Evolutionary conservation across 2,797 vertebrate species (phyloP).

Genomic region (Orestias chungarensis): DNA sequence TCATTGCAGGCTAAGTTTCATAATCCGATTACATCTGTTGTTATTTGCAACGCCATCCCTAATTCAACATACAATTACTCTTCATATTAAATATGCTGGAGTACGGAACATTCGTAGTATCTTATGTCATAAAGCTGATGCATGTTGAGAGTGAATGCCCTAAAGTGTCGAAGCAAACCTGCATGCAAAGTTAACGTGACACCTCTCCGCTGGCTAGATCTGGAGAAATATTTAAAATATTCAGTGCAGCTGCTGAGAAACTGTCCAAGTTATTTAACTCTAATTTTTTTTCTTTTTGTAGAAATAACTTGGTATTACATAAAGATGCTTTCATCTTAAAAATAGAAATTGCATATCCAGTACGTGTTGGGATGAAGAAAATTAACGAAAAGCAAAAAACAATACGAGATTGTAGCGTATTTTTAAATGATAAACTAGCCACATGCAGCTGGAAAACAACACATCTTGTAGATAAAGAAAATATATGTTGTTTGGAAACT

Average conservation of each 20-base stretch:
- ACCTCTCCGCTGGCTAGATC: slow-evolving; percentile 30
- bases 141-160: slow-evolving; percentile 46
- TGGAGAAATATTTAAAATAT: slow-evolving; percentile 11
- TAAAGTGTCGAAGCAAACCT: slow-evolving; percentile 37
- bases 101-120: slow-evolving; percentile 12
- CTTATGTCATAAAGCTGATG: slow-evolving; percentile 61
- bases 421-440: neutral
- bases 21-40: slow-evolving; percentile 29
- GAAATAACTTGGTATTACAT: neutral
- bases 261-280: slow-evolving; percentile 12
- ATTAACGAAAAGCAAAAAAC: neutral
- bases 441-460: too few relatives aligned
- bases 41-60: slow-evolving; percentile 48
- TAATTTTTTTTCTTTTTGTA: neutral
- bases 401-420: neutral
- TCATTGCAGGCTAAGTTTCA: slow-evolving; percentile 28
- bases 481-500: too few relatives aligned
- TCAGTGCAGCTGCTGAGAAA: slow-evolving; percentile 15
- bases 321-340: slow-evolving; percentile 5
- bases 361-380: neutral
- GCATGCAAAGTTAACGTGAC: slow-evolving; percentile 42
- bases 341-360: slow-evolving; percentile 16
- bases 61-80: slow-evolving; percentile 35
- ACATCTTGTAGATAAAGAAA: too few relatives aligned
- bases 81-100: slow-evolving; percentile 38